A percentile compares a stretch with the other conserved stretches of the same genome.
These are phyloP conservation scores for Laticauda laticaudata DNA, from an alignment of 2,113 vertebrate species.

Conservation along the genomic window DNA sequence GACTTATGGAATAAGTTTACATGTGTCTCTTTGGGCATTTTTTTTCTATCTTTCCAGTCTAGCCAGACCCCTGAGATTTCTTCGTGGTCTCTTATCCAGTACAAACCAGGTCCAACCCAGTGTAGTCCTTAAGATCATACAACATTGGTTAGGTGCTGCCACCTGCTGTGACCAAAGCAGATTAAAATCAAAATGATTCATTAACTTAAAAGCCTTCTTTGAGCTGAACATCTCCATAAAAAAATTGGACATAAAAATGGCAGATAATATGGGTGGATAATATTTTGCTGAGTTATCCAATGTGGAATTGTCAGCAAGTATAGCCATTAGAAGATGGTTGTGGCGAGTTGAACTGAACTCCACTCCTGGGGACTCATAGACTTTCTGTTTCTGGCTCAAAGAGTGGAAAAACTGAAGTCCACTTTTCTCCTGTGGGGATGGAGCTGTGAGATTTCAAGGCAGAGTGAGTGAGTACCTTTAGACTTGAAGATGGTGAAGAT, in stretches of 20 bases:
- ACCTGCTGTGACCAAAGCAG: background rate
- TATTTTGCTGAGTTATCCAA: background rate
- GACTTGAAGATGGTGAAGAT: background rate
- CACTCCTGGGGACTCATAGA: background rate
- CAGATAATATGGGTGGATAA: background rate
- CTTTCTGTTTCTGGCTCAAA: background rate
- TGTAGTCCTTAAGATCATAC: background rate
- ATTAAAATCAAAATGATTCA: background rate
- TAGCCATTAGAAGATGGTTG: background rate
- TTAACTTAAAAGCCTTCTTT: background rate
- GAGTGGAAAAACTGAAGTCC: background rate
- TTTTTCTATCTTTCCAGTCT: background rate
- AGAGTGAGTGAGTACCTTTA: background rate
- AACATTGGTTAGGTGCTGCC: background rate
- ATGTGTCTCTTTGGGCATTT: background rate
- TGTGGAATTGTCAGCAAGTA: background rate
- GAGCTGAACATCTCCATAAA: background rate
- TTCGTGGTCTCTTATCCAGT: background rate
- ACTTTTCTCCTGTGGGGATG: background rate
- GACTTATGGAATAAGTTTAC: background rate
- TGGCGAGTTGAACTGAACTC: background rate
- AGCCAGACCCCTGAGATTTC: background rate
- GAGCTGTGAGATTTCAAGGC: background rate
- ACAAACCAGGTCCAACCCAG: background rate
- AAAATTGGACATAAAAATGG: background rate